A percentile compares a stretch with the other conserved stretches of the same genome.
Conservation (phyloP, 1,140 invertebrate species). For the Proales similis region DNA sequence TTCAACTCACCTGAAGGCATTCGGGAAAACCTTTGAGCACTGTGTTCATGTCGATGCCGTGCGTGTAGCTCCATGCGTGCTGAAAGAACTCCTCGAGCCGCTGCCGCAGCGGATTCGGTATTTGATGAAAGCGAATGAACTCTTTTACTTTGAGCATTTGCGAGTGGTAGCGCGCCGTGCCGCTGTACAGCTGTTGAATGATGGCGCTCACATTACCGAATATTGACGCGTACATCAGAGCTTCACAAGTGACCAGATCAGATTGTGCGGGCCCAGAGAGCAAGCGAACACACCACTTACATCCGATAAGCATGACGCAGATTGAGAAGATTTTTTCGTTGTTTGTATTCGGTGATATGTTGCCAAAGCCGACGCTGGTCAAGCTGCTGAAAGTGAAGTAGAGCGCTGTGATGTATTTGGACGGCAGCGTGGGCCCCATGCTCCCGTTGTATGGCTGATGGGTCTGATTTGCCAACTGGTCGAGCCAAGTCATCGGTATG, state of each 20-base stretch:
- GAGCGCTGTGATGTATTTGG: conserved; percentile 76
- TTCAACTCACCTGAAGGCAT: conserved; percentile 67
- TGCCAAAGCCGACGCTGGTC: conserved; percentile 95
- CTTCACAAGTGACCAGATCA: conserved; percentile 54
- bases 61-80: conserved; percentile 98
- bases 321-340: conserved; percentile 76
- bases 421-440: conserved; percentile 16
- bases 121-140: conserved; percentile 97
- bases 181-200: conserved; percentile 93
- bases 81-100: conserved; percentile 97
- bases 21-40: conserved; percentile 96
- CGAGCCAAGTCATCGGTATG: conserved; percentile 32
- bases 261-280: neutral
- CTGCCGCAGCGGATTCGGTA: conserved; percentile 91
- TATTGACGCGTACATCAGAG: conserved; percentile 98
- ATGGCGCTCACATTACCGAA: conserved; percentile 98
- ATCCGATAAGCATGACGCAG: conserved; percentile 86
- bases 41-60: conserved; percentile 96
- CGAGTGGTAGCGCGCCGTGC: conserved; percentile 93
- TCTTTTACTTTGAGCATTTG: conserved; percentile 89
- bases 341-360: conserved; percentile 72
- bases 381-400: conserved; percentile 99
- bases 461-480: conserved; percentile 36
- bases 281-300: conserved; percentile 59
- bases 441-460: conserved; percentile 28